Base-by-base conservation (phyloP, 2,797 vertebrate genomes). In the Fundulus diaphanus region DNA sequence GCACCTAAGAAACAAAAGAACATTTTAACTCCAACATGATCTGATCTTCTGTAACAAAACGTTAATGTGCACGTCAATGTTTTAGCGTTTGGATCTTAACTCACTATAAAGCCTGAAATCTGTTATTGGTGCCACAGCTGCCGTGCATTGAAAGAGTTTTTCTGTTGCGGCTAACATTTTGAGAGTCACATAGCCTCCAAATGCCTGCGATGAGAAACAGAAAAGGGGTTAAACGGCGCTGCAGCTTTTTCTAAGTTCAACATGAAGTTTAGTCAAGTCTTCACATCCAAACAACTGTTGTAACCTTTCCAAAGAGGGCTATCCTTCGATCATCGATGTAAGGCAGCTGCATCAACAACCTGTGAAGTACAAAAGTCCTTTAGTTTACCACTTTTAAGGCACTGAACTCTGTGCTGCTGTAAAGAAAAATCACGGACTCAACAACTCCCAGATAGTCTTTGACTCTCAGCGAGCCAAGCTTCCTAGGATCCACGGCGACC, bases 21-120 rank as follows among this genome's bases (percentile, higher is more conserved):
- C 37, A 44, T 12, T 27, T 33, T 29, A 63, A 69, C 29, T 76
- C 4, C 37, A 29, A 59, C 0, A 49, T 20, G 71, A 56, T 73
- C 56, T 69, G 18, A 13, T n/a, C 67, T 63, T 54, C 20, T 29
- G 56, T 24, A 24, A 27, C 2, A 4, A 22, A 33, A 18, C 51
- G 48, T 49, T 29, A 0, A 44, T 24, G 15, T 24, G 15, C 5
- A 9, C 15, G 3, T 2, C 68, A 75, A 44, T 70, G 20, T 72
- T 40, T 27, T 57, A 48, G 75, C 46, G 54, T 49, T 16, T 12
- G 31, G 7, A 68, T 79, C 44, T 69, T 6, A 29, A 92, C 96
- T 95, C 78, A 96, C 96, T 95, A 49, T 96, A 96, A 71, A 96
- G 92, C 79, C 91, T 95, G 89, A 97, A 96, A 88, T 95, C 95